Evolutionary conservation across 1,140 invertebrate genomes (phyloP), one percentile per base, ranked within the genome.

Genomic region (Zaprionus camerounensis): DNA sequence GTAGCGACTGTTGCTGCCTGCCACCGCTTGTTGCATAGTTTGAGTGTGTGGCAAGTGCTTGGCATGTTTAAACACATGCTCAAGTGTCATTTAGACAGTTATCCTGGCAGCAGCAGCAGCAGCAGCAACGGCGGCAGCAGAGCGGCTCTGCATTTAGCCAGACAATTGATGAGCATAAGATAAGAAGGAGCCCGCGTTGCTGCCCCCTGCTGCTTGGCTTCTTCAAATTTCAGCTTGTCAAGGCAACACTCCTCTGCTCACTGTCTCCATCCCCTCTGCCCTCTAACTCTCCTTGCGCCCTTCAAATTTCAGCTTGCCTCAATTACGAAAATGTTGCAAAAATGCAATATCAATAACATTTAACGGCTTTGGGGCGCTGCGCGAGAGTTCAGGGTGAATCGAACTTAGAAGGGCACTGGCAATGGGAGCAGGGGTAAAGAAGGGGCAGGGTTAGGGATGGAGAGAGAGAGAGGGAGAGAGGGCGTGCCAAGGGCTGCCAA

Each of bases 31-130:
- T 79, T 81, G 72, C 85, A 85, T 82, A 80, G 84, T 88, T 85
- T 55, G 84, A 74, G 85, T 79, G 84, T 65, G 84, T 62, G 84
- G 63, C 85, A 90, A 90, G 85, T 81, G 85, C 85, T 90, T 80
- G 79, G 85, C 85, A 88, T 88, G 85, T 90, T 88, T 88, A 90
- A 88, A 88, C 85, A 88, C 85, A 90, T 88, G 86, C 85, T 88
- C 77, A 80, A 90, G 85, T 81, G 79, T 81, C 85, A 90, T 88
- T 88, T 90, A 90, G 85, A 81, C 85, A 88, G 85, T 88, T 90
- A 88, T 88, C 81, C 72, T 71, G 55, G 24, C 56, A 68, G 62
- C 38, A 46, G 26, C 22, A 68, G 62, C 38, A 46, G 26, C 22
- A 9, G 7, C 26, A 2, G 51, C 67, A 46, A 36, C 46, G 15